Base-by-base conservation (phyloP, 64 coral and sea anemone species). In the Dendronephthya gigantea region DNA sequence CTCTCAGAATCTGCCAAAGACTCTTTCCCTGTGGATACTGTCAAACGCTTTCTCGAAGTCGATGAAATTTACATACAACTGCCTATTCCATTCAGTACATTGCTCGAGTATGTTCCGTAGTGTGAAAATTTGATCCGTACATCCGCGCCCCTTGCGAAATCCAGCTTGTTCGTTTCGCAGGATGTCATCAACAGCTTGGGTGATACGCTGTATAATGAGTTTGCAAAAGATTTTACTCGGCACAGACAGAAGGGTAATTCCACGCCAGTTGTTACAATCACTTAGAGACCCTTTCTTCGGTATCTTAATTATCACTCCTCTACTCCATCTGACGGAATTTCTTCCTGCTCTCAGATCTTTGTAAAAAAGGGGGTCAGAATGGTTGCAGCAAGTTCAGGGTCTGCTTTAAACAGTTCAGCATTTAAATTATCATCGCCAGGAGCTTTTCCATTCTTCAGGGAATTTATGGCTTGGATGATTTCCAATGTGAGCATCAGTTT, bases 161-260 rank as follows among this genome's bases (percentile, higher is more conserved):
- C 85, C 85, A 23, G 52, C 85, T 56, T 70, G 85, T 22, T 86
- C 29, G 1, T 86, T 33, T 68, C 85, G 17, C 32, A 86, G 85
- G 19, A 6, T 65, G 30, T 4, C 25, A 35, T 86, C 85, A 2
- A 86, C 27, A 32, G 56, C 56, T 32, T 29, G 15, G 16, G 33
- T 40, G 23, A 86, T 62, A 35, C 56, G 30, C 50, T 25, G 19
- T 13, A 86, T 49, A 50, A 50, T 7, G 16, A 50, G 7, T 50
- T 16, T 50, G 16, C 48, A 50, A 16, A 50, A 50, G 7, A 50
- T 16, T 50, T 50, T 50, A 16, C 7, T 9, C 16, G 48, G 48
- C 16, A 50, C 48, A 50, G 48, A 50, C 16, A 50, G 16, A 7
- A 50, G 48, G 16, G 48, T 50, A 16, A 50, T 50, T 7, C 48